Percentiles rank a stretch among this genome's conserved stretches.
Evolutionary conservation across 2,113 vertebrate species (phyloP).

Genomic region (Corythaeola cristata): DNA sequence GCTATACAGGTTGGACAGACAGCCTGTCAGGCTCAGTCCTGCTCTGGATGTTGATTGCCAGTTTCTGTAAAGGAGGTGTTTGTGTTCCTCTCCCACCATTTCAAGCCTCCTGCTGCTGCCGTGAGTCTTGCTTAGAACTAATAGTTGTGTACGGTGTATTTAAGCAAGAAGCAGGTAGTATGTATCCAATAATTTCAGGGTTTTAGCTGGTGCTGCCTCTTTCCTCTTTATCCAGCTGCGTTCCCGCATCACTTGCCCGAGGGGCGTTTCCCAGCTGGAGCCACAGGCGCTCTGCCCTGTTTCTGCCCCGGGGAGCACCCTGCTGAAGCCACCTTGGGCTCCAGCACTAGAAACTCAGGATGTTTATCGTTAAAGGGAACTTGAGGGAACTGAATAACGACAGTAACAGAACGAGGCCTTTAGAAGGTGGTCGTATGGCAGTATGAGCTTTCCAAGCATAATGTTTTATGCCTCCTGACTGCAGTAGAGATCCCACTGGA

Average conservation of each 20-base stretch:
- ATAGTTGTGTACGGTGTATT: not conserved
- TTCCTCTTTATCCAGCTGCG: not conserved
- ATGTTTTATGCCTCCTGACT: not conserved
- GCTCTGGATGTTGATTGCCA: not conserved
- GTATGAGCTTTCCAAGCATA: not conserved
- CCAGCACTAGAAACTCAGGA: rapidly evolving
- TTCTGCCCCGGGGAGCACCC: rapidly evolving
- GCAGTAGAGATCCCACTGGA: not conserved
- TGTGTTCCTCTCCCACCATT: not conserved
- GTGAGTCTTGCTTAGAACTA: rapidly evolving
- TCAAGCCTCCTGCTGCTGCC: not conserved
- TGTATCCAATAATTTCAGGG: not conserved
- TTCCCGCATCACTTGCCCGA: not conserved
- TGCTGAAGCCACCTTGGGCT: not conserved
- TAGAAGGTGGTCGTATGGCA: not conserved
- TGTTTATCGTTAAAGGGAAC: not conserved
- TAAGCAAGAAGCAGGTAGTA: not conserved
- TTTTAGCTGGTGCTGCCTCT: not conserved
- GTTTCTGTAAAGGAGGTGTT: not conserved
- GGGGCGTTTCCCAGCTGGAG: not conserved
- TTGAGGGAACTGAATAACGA: not conserved
- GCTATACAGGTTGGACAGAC: not conserved
- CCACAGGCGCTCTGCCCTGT: not conserved
- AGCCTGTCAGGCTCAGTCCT: not conserved
- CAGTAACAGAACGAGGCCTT: not conserved